phyloP scores from a whole-genome alignment of 1,140 invertebrate species.

The Achroia grisella region DNA sequence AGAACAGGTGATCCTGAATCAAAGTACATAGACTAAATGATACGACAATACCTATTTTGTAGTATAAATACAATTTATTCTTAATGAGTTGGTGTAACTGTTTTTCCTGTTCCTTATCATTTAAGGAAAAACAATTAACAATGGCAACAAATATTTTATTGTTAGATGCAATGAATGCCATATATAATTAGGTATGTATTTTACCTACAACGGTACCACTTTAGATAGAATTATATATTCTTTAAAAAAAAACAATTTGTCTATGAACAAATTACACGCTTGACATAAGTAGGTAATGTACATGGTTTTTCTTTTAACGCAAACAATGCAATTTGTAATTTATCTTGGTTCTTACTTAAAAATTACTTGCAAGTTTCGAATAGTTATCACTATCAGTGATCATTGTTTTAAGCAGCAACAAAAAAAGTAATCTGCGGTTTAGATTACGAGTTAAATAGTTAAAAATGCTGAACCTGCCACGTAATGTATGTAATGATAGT shows the following conservation, averaged over 20 bases:
- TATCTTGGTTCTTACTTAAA: constrained; percentile 13
- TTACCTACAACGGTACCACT: too few relatives aligned
- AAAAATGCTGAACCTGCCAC: constrained; percentile 1
- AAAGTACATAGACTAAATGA: too few relatives aligned
- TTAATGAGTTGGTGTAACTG: constrained; percentile 3
- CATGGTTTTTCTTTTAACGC: constrained; percentile 17
- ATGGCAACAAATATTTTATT: background rate
- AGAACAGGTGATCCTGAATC: too few relatives aligned
- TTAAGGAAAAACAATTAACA: constrained; percentile 32
- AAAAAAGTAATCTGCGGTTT: constrained; percentile 6
- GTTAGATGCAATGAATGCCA: background rate
- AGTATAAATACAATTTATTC: constrained; percentile 8
- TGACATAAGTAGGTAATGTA: constrained; percentile 1
- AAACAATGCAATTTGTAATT: constrained; percentile 18
- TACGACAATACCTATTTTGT: background rate
- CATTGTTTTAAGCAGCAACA: constrained; percentile 13
- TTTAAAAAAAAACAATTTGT: constrained; percentile 1
- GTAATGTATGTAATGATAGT: constrained; percentile 11
- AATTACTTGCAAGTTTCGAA: constrained; percentile 13
- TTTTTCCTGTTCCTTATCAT: constrained; percentile 44
- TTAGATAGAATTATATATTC: too few relatives aligned
- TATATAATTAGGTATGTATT: too few relatives aligned
- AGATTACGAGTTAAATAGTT: constrained; percentile 14
- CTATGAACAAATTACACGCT: constrained; percentile 2
- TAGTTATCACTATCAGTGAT: background rate